Evolutionary conservation across 2,888 invertebrate genomes (phyloP), one percentile per base, ranked within the genome.

Genomic region (Protophormia terraenovae): DNA sequence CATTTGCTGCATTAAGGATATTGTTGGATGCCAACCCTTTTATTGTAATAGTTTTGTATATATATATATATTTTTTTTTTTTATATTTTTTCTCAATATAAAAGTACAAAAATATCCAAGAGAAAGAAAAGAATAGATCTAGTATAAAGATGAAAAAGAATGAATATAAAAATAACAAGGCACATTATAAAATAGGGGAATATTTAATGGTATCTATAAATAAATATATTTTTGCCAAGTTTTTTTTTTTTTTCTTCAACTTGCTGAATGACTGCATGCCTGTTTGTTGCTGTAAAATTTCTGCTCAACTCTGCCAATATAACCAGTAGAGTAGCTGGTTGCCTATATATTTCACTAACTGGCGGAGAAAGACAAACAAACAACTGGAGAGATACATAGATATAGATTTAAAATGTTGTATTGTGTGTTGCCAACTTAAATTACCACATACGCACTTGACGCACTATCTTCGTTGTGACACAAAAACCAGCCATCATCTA

Each of bases 391-490:
- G 32, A 22, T 53, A 24, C 19, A n/a, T n/a, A 66, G 47, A 79
- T 55, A 76, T 22, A 50, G 32, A 16, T 76, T 22, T 12, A 64
- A 24, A 32, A 50, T 82, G 64, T 55, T 71, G n/a, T n/a, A n/a
- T n/a, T n/a, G 47, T 79, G 55, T 29, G 62, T 71, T 82, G 82
- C 82, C 82, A 85, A 82, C 75, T 82, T 75, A 85, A 75, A 79
- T 85, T 82, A 82, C 78, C 64, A 29, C 69, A 78, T 85, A 85
- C 80, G 85, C 85, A 85, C 82, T 85, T 82, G 85, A 82, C 78
- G 85, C 85, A 85, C 77, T 60, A 85, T 78, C 81, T 62, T 1
- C 45, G 14, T 45, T 55, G 78, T 78, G 78, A 85, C 81, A 85
- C 66, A 85, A 64, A 47, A 71, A 50, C 75, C 55, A n/a, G 67